Evolutionary conservation across 2,888 invertebrate genomes (phyloP), one percentile per base, ranked within the genome.

Genomic region (Volucella bombylans): DNA sequence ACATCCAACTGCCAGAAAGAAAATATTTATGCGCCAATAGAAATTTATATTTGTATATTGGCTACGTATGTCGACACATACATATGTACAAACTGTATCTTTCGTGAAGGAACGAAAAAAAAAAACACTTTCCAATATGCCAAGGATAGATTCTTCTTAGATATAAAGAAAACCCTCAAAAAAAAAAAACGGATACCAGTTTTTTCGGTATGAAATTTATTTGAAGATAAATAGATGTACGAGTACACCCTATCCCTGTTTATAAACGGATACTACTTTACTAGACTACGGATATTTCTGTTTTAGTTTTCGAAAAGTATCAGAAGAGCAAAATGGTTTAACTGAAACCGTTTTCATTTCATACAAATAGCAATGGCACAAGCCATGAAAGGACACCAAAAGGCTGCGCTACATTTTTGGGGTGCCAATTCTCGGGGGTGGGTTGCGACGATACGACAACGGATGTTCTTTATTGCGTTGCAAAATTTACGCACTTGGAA

Each of bases 391-490:
- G 64, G 57, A 71, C 68, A 43, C 41, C 45, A 57, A 69, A 50
- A 43, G 73, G 62, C 79, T 82, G 72, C 50, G 62, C 59, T 74
- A 71, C 74, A 54, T 55, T 62, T 61, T 74, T 67, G 39, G 38
- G 64, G 39, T 68, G 49, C 12, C 45, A 78, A 72, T 31, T 57
- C 57, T 11, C 39, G 50, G 57, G 80, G 59, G 80, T 83, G 83
- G 65, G 50, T 43, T 74, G 61, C 82, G 39, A 72, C 78, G 64
- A 73, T 62, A 62, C 55, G 72, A 61, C 86, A 71, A 80, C 87
- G 87, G 87, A 86, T 86, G 87, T 82, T 74, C 85, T 87, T 87
- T 87, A 87, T 82, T 86, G 80, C 87, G 85, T 87, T 87, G 81
- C 85, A 85, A 87, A 86, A 83, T 86, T 77, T 87, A 87, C 87